Evolutionary conservation across 2,888 invertebrate species (phyloP).

Genomic region (Pseudococcus longispinus): DNA sequence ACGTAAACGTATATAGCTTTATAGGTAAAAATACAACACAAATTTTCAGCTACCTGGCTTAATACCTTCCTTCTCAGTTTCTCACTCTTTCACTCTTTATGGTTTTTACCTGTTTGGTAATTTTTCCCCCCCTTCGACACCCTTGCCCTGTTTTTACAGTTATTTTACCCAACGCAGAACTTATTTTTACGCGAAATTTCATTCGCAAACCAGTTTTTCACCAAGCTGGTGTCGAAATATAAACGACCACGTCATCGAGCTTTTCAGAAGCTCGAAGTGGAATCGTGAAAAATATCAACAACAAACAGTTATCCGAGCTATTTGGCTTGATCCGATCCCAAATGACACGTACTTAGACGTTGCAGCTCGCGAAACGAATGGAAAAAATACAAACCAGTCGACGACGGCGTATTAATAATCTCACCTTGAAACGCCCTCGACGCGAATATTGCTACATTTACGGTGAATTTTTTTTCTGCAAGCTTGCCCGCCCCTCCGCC

Average conservation of each 20-base stretch:
- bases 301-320: background rate
- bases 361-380: background rate
- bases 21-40: background rate
- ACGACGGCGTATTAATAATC: slow-evolving; percentile 11
- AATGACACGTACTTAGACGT: background rate
- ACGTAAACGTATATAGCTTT: background rate
- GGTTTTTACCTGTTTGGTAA: background rate
- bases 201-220: background rate
- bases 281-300: background rate
- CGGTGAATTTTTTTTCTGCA: slow-evolving; percentile 6
- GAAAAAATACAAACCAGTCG: background rate
- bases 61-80: background rate
- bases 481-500: background rate
- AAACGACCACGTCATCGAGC: background rate
- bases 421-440: slow-evolving; percentile 49
- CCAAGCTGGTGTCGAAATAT: background rate
- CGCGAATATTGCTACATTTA: background rate
- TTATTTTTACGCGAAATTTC: background rate
- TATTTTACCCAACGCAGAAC: background rate
- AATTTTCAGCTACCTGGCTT: slow-evolving; percentile 1
- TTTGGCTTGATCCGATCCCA: background rate
- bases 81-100: background rate
- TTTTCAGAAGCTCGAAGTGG: background rate
- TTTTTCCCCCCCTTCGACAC: background rate
- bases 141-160: background rate